Evolutionary conservation across 2,888 invertebrate species (phyloP).

Genomic region (Tiliacea citrago): DNA sequence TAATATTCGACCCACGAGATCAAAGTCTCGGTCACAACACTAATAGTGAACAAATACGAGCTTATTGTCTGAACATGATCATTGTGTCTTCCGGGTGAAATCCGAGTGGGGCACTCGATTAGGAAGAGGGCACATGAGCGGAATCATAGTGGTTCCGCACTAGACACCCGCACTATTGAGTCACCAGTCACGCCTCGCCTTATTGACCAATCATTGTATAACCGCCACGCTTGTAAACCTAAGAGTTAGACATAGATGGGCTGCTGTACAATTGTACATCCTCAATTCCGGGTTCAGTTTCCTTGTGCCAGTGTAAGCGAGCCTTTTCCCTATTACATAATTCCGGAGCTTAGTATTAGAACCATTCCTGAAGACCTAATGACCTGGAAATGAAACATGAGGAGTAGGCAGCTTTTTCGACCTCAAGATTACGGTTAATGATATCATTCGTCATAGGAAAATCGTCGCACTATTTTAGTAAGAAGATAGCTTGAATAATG

Average conservation of each 20-base stretch:
- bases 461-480: not conserved
- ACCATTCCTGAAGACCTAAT: not conserved
- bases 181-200: conserved; percentile 43
- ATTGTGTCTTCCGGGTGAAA: conserved; percentile 55
- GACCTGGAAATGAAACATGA: not conserved
- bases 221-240: conserved; percentile 28
- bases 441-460: not conserved
- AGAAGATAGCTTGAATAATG: not conserved
- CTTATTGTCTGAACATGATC: conserved; percentile 58
- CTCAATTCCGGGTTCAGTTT: conserved; percentile 6
- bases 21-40: conserved; percentile 26
- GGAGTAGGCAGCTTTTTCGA: not conserved
- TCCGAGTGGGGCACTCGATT: conserved; percentile 53
- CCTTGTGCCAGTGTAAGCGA: not conserved
- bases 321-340: not conserved
- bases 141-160: conserved; percentile 47
- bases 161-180: conserved; percentile 31
- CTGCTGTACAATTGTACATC: conserved; percentile 7
- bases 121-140: conserved; percentile 49
- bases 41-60: conserved; percentile 32
- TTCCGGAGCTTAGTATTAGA: not conserved
- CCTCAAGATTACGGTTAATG: not conserved
- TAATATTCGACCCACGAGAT: conserved; percentile 24
- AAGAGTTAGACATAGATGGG: not conserved
- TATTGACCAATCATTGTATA: conserved; percentile 40